These are phyloP conservation scores for Aelia acuminata DNA, from an alignment of 2,888 invertebrate species.

Conservation along the genomic window DNA sequence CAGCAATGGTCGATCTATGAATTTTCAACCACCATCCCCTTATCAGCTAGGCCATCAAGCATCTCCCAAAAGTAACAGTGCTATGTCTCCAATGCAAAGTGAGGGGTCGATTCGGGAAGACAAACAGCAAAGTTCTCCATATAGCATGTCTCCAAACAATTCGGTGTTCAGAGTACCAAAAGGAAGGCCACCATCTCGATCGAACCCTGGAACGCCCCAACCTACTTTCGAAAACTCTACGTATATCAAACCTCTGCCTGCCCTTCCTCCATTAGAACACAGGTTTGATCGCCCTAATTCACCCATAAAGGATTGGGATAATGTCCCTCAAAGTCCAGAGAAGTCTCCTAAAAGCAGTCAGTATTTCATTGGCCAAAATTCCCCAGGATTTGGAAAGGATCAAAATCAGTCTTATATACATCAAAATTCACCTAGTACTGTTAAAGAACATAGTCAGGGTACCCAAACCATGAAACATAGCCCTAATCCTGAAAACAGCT, in stretches of 20 bases:
- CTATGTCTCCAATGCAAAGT: slow-evolving; percentile 47
- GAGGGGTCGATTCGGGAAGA: not conserved
- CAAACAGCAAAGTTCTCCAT: slow-evolving; percentile 10
- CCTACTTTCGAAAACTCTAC: slow-evolving; percentile 72
- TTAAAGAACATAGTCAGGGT: slow-evolving; percentile 48
- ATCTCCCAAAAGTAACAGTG: not conserved
- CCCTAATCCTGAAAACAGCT: slow-evolving; percentile 31
- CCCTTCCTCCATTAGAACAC: slow-evolving; percentile 68
- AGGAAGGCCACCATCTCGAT: slow-evolving; percentile 76
- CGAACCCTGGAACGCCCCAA: slow-evolving; percentile 71
- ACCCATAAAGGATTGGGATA: slow-evolving; percentile 56
- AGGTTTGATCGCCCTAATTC: slow-evolving; percentile 54
- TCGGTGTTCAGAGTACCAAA: slow-evolving; percentile 75
- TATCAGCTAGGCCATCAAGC: not conserved
- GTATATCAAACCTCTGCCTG: slow-evolving; percentile 76
- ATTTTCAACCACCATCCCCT: slow-evolving; percentile 3
- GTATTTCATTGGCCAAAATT: slow-evolving; percentile 70
- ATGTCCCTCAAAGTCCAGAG: slow-evolving; percentile 52
- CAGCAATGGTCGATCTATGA: slow-evolving; percentile 15
- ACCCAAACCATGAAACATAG: slow-evolving; percentile 25
- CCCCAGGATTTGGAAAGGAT: slow-evolving; percentile 67
- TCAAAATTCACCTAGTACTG: slow-evolving; percentile 63
- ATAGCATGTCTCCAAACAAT: slow-evolving; percentile 51
- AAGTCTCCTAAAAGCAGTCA: slow-evolving; percentile 45
- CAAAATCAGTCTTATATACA: slow-evolving; percentile 37